These are phyloP conservation scores for Lampropteryx suffumata DNA, from an alignment of 2,888 invertebrate genomes.

Conservation along the genomic window DNA sequence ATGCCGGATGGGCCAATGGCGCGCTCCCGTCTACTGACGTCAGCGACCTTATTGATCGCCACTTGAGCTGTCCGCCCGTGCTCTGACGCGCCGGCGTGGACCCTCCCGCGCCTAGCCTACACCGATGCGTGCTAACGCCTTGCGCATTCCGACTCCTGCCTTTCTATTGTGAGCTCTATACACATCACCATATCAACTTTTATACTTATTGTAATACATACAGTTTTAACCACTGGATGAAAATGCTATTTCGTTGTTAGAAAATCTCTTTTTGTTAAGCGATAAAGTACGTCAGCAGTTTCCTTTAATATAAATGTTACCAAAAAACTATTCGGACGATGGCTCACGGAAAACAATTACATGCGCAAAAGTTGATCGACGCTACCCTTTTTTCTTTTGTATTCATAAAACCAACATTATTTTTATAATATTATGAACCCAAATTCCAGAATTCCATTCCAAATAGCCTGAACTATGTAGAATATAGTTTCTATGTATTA, in stretches of 20 bases:
- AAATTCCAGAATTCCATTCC: too few relatives aligned
- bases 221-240: constrained; percentile 11
- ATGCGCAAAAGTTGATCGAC: too few relatives aligned
- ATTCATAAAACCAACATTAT: too few relatives aligned
- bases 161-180: constrained; percentile 27
- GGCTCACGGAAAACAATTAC: too few relatives aligned
- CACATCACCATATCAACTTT: constrained; percentile 12
- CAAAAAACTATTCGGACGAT: too few relatives aligned
- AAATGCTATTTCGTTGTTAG: constrained; percentile 4
- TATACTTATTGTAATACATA: constrained; percentile 8
- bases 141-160: constrained; percentile 43
- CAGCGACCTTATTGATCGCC: constrained; percentile 73
- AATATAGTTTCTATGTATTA: too few relatives aligned
- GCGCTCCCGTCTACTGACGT: constrained; percentile 75
- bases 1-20: constrained; percentile 78
- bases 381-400: too few relatives aligned
- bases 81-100: constrained; percentile 35
- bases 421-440: too few relatives aligned
- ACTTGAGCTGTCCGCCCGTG: constrained; percentile 44
- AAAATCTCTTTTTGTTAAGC: too few relatives aligned
- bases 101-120: constrained; percentile 34
- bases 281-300: too few relatives aligned
- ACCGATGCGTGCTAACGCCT: constrained; percentile 44
- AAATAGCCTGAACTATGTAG: too few relatives aligned
- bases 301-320: too few relatives aligned